Evolutionary conservation across 2,113 vertebrate species (phyloP), one percentile per base, ranked within the genome.

Genomic region (Oncorhynchus nerka): DNA sequence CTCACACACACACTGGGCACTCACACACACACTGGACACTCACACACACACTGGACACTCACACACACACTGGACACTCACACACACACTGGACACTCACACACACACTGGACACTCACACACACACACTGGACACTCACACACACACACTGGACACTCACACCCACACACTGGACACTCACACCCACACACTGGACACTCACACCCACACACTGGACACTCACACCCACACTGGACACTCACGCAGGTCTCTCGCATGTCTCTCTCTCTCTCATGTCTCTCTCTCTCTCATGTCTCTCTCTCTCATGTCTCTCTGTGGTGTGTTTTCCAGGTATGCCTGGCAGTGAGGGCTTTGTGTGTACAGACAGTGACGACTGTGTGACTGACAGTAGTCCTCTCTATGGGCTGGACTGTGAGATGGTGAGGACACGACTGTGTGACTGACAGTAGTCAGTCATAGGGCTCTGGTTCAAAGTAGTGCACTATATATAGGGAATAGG

Each of bases 331-430:
- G 97, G 93, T 20, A 87, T 88, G 73, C 85, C 85, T 5, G 85
- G 80, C 6, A 96, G 82, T 75, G 88, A 93, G 83, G 91, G 87
- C 1, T 98, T 93, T 74, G 65, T 94, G 13, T 80, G 87, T 73
- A 94, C 91, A 5, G 85, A 87, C 65, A 91, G 92, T 62, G 75
- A 75, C 68, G 87, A 87, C 71, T 71, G 71, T 3, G 81, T 95
- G 82, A 96, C 93, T 0, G 94, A 98, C 86, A 87, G 49, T 82
- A 97, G 96, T 77, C 97, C 95, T 30, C 93, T 98, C 73, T 98
- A 94, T 5, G 97, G 96, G 70, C 89, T 98, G 13, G 95, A 97
- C 75, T 98, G 96, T 92, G 96, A 98, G 91, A 97, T 98, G 96
- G 97, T 97, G 91, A 90, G 91, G 71, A 39, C 51, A 28, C 28